These are phyloP conservation scores for Neostethus bicornis DNA, from an alignment of 2,797 vertebrate species.

Conservation along the genomic window DNA sequence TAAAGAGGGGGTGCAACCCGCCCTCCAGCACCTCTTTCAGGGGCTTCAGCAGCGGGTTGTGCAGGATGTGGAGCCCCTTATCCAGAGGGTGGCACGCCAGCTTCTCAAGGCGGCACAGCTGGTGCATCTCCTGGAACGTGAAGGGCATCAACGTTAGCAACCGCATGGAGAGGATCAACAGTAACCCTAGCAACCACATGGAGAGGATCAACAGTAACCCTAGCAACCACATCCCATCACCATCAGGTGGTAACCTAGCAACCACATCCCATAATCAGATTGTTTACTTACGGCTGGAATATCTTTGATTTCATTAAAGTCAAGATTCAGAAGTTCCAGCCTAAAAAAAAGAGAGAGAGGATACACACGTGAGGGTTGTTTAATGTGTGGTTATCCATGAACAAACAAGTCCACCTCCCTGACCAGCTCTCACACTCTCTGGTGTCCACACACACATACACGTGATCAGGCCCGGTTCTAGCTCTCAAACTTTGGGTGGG, in stretches of 20 bases:
- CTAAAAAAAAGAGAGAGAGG: slow-evolving; percentile 33
- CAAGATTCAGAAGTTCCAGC: slow-evolving; percentile 88
- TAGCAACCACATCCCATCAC: too few species aligned
- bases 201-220: too few species aligned
- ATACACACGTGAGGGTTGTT: too few species aligned
- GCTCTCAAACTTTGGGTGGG: too few species aligned
- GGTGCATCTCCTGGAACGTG: slow-evolving; percentile 81
- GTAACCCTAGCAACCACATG: too few species aligned
- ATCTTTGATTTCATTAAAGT: slow-evolving; percentile 88
- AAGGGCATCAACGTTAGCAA: neutral
- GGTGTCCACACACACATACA: too few species aligned
- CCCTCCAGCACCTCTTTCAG: slow-evolving; percentile 86
- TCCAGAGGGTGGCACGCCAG: slow-evolving; percentile 92
- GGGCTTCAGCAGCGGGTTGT: slow-evolving; percentile 89
- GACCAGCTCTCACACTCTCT: too few species aligned
- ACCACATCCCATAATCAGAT: neutral
- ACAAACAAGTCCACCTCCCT: too few species aligned
- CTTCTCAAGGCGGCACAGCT: slow-evolving; percentile 80
- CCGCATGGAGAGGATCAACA: too few species aligned
- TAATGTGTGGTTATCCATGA: too few species aligned
- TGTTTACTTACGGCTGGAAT: slow-evolving; percentile 75
- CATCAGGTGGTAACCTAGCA: too few species aligned
- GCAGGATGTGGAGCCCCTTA: slow-evolving; percentile 90
- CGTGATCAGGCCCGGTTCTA: too few species aligned
- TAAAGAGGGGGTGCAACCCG: slow-evolving; percentile 79